phyloP scores from a whole-genome alignment of 2,113 vertebrate genomes.

The Trachemys scripta region DNA sequence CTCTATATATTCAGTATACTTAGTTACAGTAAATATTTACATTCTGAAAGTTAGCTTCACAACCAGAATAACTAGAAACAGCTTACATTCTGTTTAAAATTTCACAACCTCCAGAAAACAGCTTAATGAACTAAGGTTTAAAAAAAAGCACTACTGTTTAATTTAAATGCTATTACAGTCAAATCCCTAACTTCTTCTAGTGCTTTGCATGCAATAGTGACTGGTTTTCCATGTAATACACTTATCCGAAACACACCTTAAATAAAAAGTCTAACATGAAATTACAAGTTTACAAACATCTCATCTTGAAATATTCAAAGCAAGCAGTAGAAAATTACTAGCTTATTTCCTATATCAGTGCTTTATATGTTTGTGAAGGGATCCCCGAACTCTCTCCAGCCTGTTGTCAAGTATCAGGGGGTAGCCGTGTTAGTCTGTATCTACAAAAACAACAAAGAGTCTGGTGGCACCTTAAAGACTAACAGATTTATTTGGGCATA shows the following conservation, averaged over 20 bases:
- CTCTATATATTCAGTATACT: background rate
- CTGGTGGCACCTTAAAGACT: no score
- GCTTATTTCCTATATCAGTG: background rate
- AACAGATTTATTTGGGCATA: no score
- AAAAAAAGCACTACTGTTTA: background rate
- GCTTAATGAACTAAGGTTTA: background rate
- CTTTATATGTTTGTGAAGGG: background rate
- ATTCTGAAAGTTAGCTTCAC: background rate
- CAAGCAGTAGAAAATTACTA: slow-evolving; percentile 10
- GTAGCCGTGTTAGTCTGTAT: no score
- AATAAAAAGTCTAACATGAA: slow-evolving; percentile 13
- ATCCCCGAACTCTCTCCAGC: no score
- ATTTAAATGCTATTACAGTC: background rate
- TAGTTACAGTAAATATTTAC: slow-evolving; percentile 16
- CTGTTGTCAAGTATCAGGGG: no score
- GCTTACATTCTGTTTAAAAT: background rate
- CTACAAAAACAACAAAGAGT: no score
- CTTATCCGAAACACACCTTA: background rate
- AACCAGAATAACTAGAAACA: background rate
- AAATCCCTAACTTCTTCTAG: background rate
- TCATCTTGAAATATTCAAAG: slow-evolving; percentile 9
- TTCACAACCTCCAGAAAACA: slow-evolving; percentile 1
- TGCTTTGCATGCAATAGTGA: background rate
- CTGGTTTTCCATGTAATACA: background rate
- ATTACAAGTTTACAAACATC: background rate